These are phyloP conservation scores for Psittacus erithacus DNA, from an alignment of 2,113 vertebrate genomes.

Conservation along the genomic window DNA sequence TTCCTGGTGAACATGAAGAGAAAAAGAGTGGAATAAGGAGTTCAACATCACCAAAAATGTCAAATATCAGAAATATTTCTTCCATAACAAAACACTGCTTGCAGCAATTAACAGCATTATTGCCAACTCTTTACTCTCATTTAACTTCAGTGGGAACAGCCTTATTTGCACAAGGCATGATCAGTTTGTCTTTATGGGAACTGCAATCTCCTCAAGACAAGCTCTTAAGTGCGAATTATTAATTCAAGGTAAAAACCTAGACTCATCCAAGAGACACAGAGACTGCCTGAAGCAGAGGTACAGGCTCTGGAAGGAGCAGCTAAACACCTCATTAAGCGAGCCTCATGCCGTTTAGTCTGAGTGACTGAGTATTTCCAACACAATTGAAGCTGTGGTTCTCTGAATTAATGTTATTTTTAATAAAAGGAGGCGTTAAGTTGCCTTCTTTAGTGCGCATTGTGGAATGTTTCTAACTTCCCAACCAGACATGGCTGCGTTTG, in stretches of 20 bases:
- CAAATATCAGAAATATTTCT: background rate
- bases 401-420: slow-evolving; percentile 64
- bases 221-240: background rate
- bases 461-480: slow-evolving; percentile 52
- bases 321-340: slow-evolving; percentile 56
- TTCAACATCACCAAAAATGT: background rate
- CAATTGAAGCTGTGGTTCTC: slow-evolving; percentile 39
- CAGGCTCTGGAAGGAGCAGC: slow-evolving; percentile 37
- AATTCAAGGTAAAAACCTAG: background rate
- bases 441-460: slow-evolving; percentile 52
- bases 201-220: background rate
- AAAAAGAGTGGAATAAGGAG: background rate
- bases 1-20: background rate
- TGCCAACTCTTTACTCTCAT: background rate
- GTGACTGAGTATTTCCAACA: slow-evolving; percentile 61
- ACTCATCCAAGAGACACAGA: slow-evolving; percentile 6
- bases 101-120: background rate
- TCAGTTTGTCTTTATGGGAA: background rate
- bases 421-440: slow-evolving; percentile 56
- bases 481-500: slow-evolving; percentile 33
- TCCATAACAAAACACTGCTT: background rate
- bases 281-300: slow-evolving; percentile 14
- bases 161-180: background rate
- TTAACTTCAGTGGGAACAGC: background rate
- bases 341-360: background rate